A percentile compares a stretch with the other conserved stretches of the same genome.
Conservation (phyloP, 1,140 invertebrate species). For the Drosophila lacertosa region DNA sequence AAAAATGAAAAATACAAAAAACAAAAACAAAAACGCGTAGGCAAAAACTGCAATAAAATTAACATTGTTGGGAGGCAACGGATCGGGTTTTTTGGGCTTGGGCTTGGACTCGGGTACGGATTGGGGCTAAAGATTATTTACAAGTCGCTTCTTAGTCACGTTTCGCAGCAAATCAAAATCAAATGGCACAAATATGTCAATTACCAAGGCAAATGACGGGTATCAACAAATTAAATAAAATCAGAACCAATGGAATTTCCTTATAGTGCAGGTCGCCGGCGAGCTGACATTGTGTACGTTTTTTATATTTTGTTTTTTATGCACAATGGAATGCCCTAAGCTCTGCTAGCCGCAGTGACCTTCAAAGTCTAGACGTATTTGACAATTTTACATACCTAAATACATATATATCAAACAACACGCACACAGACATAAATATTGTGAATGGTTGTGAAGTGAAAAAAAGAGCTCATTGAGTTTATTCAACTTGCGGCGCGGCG, state of each 20-base stretch:
- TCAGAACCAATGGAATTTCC: constrained; percentile 48
- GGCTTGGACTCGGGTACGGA: neutral
- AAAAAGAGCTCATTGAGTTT: constrained; percentile 59
- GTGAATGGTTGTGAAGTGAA: constrained; percentile 52
- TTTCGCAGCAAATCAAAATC: constrained; percentile 57
- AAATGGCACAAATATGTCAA: constrained; percentile 49
- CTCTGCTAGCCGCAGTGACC: constrained; percentile 62
- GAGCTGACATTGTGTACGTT: constrained; percentile 16
- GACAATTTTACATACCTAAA: constrained; percentile 67
- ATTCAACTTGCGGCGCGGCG: constrained; percentile 58
- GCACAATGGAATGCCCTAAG: constrained; percentile 41
- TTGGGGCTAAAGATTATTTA: constrained; percentile 47
- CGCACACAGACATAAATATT: constrained; percentile 63
- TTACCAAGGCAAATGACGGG: constrained; percentile 60
- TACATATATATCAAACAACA: constrained; percentile 43
- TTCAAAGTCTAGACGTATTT: constrained; percentile 78
- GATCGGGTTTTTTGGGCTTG: neutral
- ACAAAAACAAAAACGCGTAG: constrained; percentile 12
- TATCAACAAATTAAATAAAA: constrained; percentile 37
- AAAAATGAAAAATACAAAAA: neutral
- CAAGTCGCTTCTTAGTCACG: constrained; percentile 63
- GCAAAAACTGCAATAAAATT: constrained; percentile 55
- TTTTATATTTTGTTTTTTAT: too few relatives aligned
- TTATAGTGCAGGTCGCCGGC: constrained; percentile 34
- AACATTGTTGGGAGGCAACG: constrained; percentile 26